Evolutionary conservation across 2,888 invertebrate genomes (phyloP), one percentile per base, ranked within the genome.

Genomic region (Scrobipalpa atriplicella): DNA sequence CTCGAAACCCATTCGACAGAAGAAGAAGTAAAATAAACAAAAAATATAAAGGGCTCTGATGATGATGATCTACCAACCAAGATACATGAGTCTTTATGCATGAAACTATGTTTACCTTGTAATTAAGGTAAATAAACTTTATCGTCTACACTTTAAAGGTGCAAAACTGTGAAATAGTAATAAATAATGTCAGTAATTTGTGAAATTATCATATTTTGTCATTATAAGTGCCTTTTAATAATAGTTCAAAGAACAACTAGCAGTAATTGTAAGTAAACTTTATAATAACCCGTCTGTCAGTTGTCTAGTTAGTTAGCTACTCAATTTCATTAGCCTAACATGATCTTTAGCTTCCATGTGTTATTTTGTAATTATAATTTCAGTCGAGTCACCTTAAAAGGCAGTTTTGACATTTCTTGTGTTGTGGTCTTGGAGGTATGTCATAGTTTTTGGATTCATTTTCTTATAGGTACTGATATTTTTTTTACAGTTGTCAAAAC

Each of bases 191-290:
- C n/a, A 56, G 10, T 36, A 54, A 19, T 54, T 54, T 54, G 54
- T 19, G 16, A 11, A 18, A 54, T 54, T 54, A 54, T 54, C 21
- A 54, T 6, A 10, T 21, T 54, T 54, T 18, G 9, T 54, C 54
- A 21, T 54, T 18, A 54, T 18, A 54, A 54, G 10, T 21, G 54
- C 0, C 10, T 54, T 18, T 54, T 19, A 54, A 54, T 21, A 47
- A 47, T 16, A 21, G 51, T 7, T 51, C n/a, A n/a, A 16, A 16
- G 6, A n/a, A 6, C n/a, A 16, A 18, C 54, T 19, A 54, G 10
- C 54, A 54, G 62, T 67, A 65, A 21, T 54, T 19, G 54, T 54
- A 21, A 18, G 54, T 54, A 54, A 54, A 54, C 21, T 54, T 54
- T 54, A 21, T 54, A 21, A 54, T 11, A 54, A 54, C 54, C 9